Base-by-base conservation (phyloP, 2,888 invertebrate species). In the Ochlodes sylvanus region DNA sequence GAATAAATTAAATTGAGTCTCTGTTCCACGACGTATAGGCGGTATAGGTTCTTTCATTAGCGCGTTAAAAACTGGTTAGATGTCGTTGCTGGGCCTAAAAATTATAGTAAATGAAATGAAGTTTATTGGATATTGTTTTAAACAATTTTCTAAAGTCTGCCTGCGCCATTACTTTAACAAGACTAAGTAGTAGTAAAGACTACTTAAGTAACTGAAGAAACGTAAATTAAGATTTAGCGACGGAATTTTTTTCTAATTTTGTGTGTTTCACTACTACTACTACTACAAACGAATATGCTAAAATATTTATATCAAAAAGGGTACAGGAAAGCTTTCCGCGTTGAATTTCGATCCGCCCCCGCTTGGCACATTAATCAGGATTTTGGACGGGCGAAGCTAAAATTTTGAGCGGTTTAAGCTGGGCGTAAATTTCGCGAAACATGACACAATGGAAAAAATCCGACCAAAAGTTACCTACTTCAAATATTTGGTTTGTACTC, bases 381-480 rank as follows among this genome's bases (percentile, higher is more conserved):
- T 95, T 95, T 92, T 94, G 93, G 94, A 94, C 92, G 94, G 94
- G 92, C 93, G 90, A 93, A 94, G 94, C 94, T 94, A 93, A 93
- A 93, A 90, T 92, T 93, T 93, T 92, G 88, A 91, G 90, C 89
- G 92, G 82, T 90, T 86, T 93, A 93, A 93, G 92, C 92, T 85
- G 88, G 79, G 80, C 88, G 89, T 93, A 93, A 93, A 93, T 93
- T 93, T 89, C 76, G 77, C 84, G 86, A 87, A 92, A 93, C 91
- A 92, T 92, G 92, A 92, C 91, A 86, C 80, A 76, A 75, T 79
- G 81, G 84, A 86, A 89, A 88, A 89, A 87, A 84, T 79, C 73
- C 80, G 71, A 81, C 81, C 79, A 75, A 83, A 82, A 85, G 80
- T 84, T 81, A 83, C 82, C 83, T 79, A 79, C 81, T 68, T 68